These are phyloP conservation scores for Anadara kagoshimensis DNA, from an alignment of 1,140 invertebrate genomes.

Conservation along the genomic window DNA sequence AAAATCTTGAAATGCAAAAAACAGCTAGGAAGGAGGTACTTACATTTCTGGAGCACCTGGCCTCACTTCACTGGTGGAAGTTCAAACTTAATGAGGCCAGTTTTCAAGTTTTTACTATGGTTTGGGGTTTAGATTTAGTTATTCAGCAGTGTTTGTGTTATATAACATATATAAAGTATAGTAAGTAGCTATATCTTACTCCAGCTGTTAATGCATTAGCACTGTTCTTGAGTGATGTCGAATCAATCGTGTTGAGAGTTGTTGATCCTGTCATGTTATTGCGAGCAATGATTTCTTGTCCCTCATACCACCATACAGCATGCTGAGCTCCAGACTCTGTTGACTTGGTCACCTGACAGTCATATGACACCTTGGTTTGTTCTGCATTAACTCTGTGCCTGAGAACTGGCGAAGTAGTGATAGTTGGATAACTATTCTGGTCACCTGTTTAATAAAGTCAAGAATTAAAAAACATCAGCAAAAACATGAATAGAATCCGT, in stretches of 20 bases:
- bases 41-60: too few species aligned
- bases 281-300: background rate
- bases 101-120: too few species aligned
- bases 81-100: too few species aligned
- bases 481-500: background rate
- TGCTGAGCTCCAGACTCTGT: slow-evolving; percentile 41
- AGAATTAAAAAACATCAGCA: background rate
- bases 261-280: slow-evolving; percentile 9
- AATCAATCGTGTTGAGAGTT: slow-evolving; percentile 15
- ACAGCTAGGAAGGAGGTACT: too few species aligned
- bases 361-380: slow-evolving; percentile 20
- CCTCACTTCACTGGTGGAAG: too few species aligned
- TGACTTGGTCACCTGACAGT: slow-evolving; percentile 30
- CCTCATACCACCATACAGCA: slow-evolving; percentile 32
- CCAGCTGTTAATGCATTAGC: slow-evolving; percentile 15
- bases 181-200: slow-evolving; percentile 29
- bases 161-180: too few species aligned
- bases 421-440: slow-evolving; percentile 34
- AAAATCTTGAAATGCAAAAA: too few species aligned
- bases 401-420: slow-evolving; percentile 21
- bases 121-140: too few species aligned
- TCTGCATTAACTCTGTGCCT: slow-evolving; percentile 1
- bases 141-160: too few species aligned
- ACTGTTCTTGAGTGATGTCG: slow-evolving; percentile 15
- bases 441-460: slow-evolving; percentile 22